These are phyloP conservation scores for Lycaon pictus DNA, from an alignment of 2,113 vertebrate species.

Conservation along the genomic window DNA sequence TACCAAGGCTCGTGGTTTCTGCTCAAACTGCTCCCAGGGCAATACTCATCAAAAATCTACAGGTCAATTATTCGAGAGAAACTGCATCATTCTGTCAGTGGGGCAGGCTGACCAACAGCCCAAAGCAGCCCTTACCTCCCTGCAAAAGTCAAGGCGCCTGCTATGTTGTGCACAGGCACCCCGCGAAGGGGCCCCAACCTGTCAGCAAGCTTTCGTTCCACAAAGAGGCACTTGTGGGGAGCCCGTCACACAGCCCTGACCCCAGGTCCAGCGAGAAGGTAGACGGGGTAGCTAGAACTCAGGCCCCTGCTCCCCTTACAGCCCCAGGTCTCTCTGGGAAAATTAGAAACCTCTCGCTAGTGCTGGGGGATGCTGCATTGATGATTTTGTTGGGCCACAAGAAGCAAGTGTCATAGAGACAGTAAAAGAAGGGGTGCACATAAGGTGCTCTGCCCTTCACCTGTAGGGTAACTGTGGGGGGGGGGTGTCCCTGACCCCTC, in stretches of 20 bases:
- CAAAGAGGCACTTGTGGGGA: background rate
- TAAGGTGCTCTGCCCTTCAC: background rate
- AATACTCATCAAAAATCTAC: background rate
- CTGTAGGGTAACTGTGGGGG: background rate
- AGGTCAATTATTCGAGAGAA: background rate
- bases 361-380: background rate
- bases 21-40: background rate
- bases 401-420: background rate
- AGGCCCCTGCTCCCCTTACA: no score
- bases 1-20: background rate
- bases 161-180: accelerated
- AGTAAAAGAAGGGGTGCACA: accelerated
- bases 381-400: background rate
- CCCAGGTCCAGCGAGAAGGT: no score
- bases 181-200: accelerated
- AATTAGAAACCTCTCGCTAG: background rate
- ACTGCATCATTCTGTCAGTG: background rate
- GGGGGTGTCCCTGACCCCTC: background rate
- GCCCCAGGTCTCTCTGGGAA: background rate
- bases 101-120: background rate
- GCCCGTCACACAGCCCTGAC: no score
- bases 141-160: background rate
- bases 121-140: background rate
- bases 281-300: accelerated
- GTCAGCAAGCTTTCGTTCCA: accelerated